These are phyloP conservation scores for Drosophila truncata DNA, from an alignment of 1,140 invertebrate genomes.

Conservation along the genomic window DNA sequence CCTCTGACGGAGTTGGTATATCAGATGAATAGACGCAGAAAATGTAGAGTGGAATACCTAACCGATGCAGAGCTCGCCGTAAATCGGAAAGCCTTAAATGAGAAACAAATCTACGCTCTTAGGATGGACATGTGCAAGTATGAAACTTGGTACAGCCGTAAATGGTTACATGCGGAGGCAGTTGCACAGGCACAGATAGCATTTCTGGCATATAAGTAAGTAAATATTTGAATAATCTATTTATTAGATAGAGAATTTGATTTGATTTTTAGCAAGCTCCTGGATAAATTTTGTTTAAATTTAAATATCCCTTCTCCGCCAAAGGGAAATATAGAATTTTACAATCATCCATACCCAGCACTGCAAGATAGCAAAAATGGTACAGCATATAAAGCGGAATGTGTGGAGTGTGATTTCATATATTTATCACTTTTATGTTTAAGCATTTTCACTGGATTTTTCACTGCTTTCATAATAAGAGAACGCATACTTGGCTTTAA, in stretches of 20 bases:
- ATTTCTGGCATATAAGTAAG: slow-evolving; percentile 9
- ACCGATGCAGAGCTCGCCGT: not conserved
- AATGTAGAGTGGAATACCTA: not conserved
- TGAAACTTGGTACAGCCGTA: slow-evolving; percentile 15
- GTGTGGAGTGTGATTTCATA: not conserved
- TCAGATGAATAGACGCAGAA: not conserved
- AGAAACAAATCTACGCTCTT: slow-evolving; percentile 5
- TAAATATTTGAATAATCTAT: not conserved
- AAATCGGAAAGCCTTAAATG: not conserved
- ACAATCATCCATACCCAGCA: slow-evolving; percentile 11
- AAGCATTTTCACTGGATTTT: slow-evolving; percentile 31
- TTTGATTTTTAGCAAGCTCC: not conserved
- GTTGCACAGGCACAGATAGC: slow-evolving; percentile 3
- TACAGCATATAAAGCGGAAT: not conserved
- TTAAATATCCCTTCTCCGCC: not conserved
- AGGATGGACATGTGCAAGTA: not conserved
- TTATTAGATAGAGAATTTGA: too few species aligned
- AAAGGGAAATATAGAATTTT: slow-evolving; percentile 6
- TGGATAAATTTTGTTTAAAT: not conserved
- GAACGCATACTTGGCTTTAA: slow-evolving; percentile 22
- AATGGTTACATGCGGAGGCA: slow-evolving; percentile 23
- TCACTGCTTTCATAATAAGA: slow-evolving; percentile 16
- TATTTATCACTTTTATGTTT: not conserved
- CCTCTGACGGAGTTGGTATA: not conserved
- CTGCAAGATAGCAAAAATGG: not conserved